A percentile compares a stretch with the other conserved stretches of the same genome.
phyloP scores from a whole-genome alignment of 2,888 invertebrate species.

The Apamea epomidion region DNA sequence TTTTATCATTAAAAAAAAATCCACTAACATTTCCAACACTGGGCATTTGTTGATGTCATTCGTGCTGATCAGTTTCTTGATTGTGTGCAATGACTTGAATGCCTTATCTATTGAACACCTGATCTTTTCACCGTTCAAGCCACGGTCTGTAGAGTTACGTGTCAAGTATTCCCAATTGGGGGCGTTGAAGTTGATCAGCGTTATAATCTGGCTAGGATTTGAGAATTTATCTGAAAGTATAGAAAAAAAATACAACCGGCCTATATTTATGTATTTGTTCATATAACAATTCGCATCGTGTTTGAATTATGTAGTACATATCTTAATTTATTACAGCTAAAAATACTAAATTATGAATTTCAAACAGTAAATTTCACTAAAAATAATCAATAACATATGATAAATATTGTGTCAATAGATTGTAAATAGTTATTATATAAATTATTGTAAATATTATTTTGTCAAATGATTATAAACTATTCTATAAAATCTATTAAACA shows the following conservation, averaged over 20 bases:
- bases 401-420: too few species aligned
- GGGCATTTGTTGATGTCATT: conserved; percentile 32
- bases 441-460: too few species aligned
- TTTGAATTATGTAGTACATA: too few species aligned
- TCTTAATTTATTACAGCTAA: too few species aligned
- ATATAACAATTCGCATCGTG: too few species aligned
- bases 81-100: conserved; percentile 31
- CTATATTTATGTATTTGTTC: too few species aligned
- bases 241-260: background rate
- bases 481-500: too few species aligned
- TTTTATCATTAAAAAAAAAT: background rate
- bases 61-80: conserved; percentile 22
- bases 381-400: too few species aligned
- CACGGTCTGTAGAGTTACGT: conserved; percentile 13
- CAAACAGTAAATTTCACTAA: too few species aligned
- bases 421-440: too few species aligned
- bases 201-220: conserved; percentile 50
- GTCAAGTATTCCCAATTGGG: conserved; percentile 43
- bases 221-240: conserved; percentile 42
- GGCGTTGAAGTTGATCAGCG: conserved; percentile 42
- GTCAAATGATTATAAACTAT: too few species aligned
- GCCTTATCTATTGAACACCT: conserved; percentile 35
- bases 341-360: too few species aligned
- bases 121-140: conserved; percentile 39
- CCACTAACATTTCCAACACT: conserved; percentile 30